Evolutionary conservation across 2,113 vertebrate species (phyloP), one percentile per base, ranked within the genome.

Genomic region (Hydrolagus affinis): DNA sequence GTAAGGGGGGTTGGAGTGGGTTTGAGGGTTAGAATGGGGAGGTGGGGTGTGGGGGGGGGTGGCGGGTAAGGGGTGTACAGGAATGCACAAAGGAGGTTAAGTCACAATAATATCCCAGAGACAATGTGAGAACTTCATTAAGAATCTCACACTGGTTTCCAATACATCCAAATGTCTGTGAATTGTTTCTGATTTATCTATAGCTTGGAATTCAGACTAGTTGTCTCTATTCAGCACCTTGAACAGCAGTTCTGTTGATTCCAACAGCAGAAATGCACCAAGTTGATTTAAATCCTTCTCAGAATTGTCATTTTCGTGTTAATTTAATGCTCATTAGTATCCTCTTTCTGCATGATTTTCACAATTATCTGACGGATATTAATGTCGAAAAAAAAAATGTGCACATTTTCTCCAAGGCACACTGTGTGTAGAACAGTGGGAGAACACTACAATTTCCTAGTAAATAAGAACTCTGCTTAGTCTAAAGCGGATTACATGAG

Each of bases 181-280:
- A 3, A 44, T 44, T 44, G 44, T 1, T 44, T 44, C 44, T 3
- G 44, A 44, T 44, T 44, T 44, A 6, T 6, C 44, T 44, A 44
- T 44, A 44, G 44, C 44, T 44, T 44, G 44, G 44, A 6, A 44
- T 44, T 3, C 44, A 44, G 44, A 44, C 44, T 6, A 44, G 44
- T 44, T 10, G 8, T 60, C 44, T 12, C 4, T 12, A n/a, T 59
- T 78, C 60, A 10, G 60, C 30, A 83, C 60, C 25, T 62, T 23
- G 25, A 32, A 64, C 77, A 83, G 62, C 59, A 10, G 78, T 83
- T 83, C 66, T 68, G 23, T 30, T 83, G n/a, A 59, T 59, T 19
- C 44, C 11, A 32, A 17, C 1, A 83, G 30, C 62, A 32, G 14
- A 44, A 19, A 68, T 66, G 7, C 28, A 66, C 66, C 60, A 66